Percentiles rank a stretch among this genome's conserved stretches.
Evolutionary conservation across 2,797 vertebrate species (phyloP).

Genomic region (Myotis vivesi): DNA sequence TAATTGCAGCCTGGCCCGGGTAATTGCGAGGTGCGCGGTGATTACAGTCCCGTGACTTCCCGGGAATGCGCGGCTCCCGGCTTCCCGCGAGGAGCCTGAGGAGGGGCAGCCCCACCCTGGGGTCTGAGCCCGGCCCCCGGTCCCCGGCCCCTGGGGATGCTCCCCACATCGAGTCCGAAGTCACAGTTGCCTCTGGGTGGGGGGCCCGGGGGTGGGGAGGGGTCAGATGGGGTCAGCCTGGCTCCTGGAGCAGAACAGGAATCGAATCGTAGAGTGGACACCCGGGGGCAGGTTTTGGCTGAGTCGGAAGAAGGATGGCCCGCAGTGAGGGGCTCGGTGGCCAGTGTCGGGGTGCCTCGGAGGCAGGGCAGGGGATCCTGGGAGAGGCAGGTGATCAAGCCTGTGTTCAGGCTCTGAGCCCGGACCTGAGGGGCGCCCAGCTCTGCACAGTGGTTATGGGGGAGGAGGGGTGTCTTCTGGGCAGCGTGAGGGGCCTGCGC

Average conservation of each 20-base stretch:
- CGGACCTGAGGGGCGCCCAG: not conserved
- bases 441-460: not conserved
- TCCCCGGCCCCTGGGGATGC: not conserved
- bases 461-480: no score
- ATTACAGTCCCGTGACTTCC: constrained; percentile 44
- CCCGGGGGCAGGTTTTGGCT: not conserved
- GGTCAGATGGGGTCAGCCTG: not conserved
- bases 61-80: constrained; percentile 62
- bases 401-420: not conserved
- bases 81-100: not conserved
- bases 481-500: not conserved
- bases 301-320: not conserved
- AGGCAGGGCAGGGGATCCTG: not conserved
- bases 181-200: not conserved
- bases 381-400: not conserved
- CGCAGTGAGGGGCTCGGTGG: fast-evolving
- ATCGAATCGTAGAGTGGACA: not conserved
- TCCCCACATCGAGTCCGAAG: not conserved
- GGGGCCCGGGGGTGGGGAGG: not conserved
- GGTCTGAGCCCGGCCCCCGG: not conserved
- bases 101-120: not conserved
- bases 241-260: not conserved
- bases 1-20: constrained; percentile 70
- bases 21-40: constrained; percentile 51
- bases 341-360: not conserved